Percentiles rank a stretch among this genome's conserved stretches.
phyloP scores from a whole-genome alignment of 1,140 invertebrate genomes.

The Nylanderia fulva region DNA sequence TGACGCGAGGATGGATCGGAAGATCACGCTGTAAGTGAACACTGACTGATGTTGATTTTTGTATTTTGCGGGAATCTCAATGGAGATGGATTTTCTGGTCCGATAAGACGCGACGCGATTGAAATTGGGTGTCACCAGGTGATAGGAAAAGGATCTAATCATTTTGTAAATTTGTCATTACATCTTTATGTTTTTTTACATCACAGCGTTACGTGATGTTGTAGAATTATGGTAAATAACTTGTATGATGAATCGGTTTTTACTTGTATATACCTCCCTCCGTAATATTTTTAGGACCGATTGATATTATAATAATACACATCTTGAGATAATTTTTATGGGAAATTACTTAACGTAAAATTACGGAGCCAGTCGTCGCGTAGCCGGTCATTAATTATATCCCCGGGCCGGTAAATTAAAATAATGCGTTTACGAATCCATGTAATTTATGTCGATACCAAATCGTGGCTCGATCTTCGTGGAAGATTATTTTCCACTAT shows the following conservation, averaged over 20 bases:
- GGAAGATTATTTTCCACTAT: conserved; percentile 50
- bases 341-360: conserved; percentile 34
- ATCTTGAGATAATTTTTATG: neutral
- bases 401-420: conserved; percentile 30
- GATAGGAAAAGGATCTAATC: neutral
- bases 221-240: neutral
- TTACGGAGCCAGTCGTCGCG: conserved; percentile 32
- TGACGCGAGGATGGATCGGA: conserved; percentile 65
- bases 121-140: neutral
- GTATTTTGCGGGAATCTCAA: neutral
- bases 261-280: neutral
- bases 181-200: neutral
- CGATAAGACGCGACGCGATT: no score
- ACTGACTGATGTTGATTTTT: neutral
- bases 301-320: conserved; percentile 36
- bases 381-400: conserved; percentile 45
- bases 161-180: neutral
- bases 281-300: conserved; percentile 3
- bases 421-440: conserved; percentile 52
- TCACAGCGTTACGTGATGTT: neutral
- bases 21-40: conserved; percentile 71
- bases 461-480: conserved; percentile 46
- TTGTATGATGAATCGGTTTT: neutral
- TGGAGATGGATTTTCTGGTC: neutral
- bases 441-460: conserved; percentile 39